Conservation (phyloP, 2,797 vertebrate genomes). For the Syngnathus rostellatus region DNA sequence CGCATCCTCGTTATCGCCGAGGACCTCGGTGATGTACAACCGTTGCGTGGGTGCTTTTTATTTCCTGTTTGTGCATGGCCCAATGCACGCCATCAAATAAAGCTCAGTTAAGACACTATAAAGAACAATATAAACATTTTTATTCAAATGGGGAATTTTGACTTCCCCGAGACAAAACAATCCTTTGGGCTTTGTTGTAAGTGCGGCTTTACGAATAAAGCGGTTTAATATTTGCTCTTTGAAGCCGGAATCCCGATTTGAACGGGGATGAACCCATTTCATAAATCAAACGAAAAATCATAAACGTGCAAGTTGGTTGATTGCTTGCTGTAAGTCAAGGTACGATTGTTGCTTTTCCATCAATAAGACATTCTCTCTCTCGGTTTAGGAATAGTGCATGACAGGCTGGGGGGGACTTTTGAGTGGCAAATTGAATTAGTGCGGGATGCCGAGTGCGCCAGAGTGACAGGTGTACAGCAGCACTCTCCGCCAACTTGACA, state of each 20-base stretch:
- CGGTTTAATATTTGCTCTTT: neutral
- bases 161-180: neutral
- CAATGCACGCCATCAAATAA: neutral
- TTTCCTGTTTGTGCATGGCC: neutral
- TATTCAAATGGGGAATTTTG: neutral
- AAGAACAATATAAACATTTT: neutral
- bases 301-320: neutral
- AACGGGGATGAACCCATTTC: neutral
- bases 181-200: neutral
- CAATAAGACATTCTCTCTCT: neutral
- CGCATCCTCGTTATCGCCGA: neutral
- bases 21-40: neutral
- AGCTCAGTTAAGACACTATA: neutral
- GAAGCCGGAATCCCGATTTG: neutral
- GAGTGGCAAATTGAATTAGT: constrained; percentile 70
- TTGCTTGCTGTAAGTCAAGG: neutral
- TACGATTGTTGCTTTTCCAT: neutral
- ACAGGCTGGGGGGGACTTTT: constrained; percentile 36
- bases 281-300: neutral
- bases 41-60: neutral
- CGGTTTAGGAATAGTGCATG: neutral
- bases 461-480: constrained; percentile 66
- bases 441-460: constrained; percentile 55
- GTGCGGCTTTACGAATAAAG: neutral
- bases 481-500: constrained; percentile 46